Evolutionary conservation across 2,113 vertebrate genomes (phyloP).

Genomic region (Grallaria varia): DNA sequence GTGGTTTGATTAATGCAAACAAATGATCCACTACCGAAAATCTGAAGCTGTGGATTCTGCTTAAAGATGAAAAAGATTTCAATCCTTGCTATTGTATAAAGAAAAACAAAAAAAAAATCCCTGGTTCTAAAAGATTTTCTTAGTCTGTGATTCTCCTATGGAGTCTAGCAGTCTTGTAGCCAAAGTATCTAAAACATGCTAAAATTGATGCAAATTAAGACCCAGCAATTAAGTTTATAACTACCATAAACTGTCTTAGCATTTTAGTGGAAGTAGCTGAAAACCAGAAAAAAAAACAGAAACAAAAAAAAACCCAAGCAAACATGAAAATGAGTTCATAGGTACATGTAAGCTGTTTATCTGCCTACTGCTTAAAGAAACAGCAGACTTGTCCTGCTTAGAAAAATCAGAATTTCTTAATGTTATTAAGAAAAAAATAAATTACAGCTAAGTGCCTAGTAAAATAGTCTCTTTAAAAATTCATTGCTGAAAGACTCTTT

Average conservation of each 20-base stretch:
- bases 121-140: background rate
- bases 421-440: background rate
- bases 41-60: background rate
- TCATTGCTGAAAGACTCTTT: background rate
- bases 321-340: background rate
- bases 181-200: background rate
- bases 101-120: background rate
- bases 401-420: background rate
- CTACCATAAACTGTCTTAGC: background rate
- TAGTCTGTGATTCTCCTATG: background rate
- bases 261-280: background rate
- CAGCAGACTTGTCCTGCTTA: background rate
- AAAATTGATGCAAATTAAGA: background rate
- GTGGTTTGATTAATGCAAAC: background rate
- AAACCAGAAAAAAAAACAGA: background rate
- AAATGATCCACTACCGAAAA: background rate
- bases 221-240: background rate
- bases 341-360: background rate
- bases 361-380: background rate
- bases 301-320: background rate
- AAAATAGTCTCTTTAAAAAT: background rate
- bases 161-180: background rate
- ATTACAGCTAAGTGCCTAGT: background rate
- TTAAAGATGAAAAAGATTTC: background rate
- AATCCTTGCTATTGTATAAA: background rate